Evolutionary conservation across 2,113 vertebrate genomes (phyloP).

Genomic region (Myotis lucifugus): DNA sequence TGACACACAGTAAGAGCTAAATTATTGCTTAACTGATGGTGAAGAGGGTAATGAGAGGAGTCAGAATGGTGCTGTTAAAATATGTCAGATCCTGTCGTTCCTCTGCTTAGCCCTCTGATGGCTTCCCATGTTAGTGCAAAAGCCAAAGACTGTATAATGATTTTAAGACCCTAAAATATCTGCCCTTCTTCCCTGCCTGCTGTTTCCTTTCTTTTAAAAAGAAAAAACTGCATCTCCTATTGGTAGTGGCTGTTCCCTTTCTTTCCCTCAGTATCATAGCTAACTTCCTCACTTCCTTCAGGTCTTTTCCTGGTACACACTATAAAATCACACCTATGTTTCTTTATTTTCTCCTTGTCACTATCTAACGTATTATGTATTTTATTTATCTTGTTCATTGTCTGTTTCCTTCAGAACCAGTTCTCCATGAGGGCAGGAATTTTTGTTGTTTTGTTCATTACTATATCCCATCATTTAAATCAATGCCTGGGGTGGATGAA

Average conservation of each 20-base stretch:
- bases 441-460: slow-evolving; percentile 1
- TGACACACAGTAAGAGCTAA: not conserved
- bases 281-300: not conserved
- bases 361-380: not conserved
- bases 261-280: not conserved
- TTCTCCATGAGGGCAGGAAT: not conserved
- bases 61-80: not conserved
- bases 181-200: not conserved
- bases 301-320: not conserved
- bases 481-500: too few species aligned
- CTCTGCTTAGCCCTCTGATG: not conserved
- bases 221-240: not conserved
- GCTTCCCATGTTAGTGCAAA: not conserved
- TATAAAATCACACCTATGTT: not conserved
- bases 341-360: not conserved
- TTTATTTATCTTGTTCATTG: slow-evolving; percentile 1
- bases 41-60: not conserved
- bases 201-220: not conserved
- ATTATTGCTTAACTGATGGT: not conserved
- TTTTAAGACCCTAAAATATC: not conserved
- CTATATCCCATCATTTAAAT: not conserved
- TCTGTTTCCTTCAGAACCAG: slow-evolving; percentile 7
- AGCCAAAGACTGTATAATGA: not conserved
- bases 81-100: not conserved
- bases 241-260: not conserved